phyloP scores from a whole-genome alignment of 1,140 invertebrate genomes.

The Gonioctena quinquepunctata region DNA sequence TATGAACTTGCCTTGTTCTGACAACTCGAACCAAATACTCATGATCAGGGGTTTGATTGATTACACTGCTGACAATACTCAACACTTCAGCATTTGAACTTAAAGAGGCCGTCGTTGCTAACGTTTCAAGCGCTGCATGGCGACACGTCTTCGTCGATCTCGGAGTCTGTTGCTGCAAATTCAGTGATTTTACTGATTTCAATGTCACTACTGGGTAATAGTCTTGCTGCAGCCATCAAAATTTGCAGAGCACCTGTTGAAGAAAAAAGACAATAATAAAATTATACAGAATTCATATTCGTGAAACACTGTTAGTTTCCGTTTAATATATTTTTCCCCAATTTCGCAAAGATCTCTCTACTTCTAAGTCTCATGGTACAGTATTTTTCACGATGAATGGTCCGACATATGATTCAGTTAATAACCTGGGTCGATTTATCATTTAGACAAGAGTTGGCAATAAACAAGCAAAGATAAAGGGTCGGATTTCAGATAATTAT shows the following conservation, averaged over 20 bases:
- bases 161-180: constrained; percentile 62
- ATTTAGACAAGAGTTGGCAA: too few species aligned
- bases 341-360: too few species aligned
- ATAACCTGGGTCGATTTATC: too few species aligned
- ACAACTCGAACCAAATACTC: constrained; percentile 59
- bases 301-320: too few species aligned
- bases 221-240: constrained; percentile 74
- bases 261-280: constrained; percentile 7
- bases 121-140: constrained; percentile 78
- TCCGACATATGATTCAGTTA: too few species aligned
- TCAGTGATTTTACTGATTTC: constrained; percentile 67
- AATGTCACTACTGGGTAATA: constrained; percentile 81
- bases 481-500: too few species aligned
- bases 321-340: too few species aligned
- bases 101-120: constrained; percentile 77
- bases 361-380: not conserved
- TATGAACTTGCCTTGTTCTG: constrained; percentile 54
- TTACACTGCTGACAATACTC: constrained; percentile 56
- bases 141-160: constrained; percentile 75
- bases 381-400: too few species aligned
- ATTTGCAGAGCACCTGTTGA: constrained; percentile 71
- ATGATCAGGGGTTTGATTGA: constrained; percentile 54
- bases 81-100: constrained; percentile 62
- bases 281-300: too few species aligned
- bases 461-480: too few species aligned